Percentiles rank a stretch among this genome's conserved stretches.
These are phyloP conservation scores for Gandaritis pyraliata DNA, from an alignment of 2,888 invertebrate species.

Conservation along the genomic window DNA sequence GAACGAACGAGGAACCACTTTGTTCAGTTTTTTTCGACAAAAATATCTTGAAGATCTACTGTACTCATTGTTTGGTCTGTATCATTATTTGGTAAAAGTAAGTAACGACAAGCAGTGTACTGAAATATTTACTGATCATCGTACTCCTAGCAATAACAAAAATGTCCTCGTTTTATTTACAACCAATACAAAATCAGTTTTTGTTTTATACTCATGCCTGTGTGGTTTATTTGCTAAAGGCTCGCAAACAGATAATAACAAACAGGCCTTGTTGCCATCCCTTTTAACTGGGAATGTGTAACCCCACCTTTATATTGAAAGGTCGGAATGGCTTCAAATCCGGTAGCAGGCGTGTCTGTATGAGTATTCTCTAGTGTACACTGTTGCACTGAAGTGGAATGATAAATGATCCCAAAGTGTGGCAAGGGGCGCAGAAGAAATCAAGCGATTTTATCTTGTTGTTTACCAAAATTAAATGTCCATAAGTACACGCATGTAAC, in stretches of 20 bases:
- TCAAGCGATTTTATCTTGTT: no score
- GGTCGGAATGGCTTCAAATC: conserved; percentile 29
- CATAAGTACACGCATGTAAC: no score
- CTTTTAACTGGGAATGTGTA: conserved; percentile 46
- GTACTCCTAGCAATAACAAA: conserved; percentile 13
- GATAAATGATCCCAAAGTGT: no score
- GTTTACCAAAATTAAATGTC: no score
- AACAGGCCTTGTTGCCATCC: conserved; percentile 65
- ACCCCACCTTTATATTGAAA: conserved; percentile 16
- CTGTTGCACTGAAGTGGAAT: no score
- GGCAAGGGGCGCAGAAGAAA: no score
- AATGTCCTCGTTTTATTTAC: conserved; percentile 29
- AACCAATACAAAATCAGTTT: conserved; percentile 23
- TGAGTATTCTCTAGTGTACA: not conserved
- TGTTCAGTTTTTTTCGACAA: no score
- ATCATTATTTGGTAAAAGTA: no score
- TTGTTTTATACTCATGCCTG: conserved; percentile 28
- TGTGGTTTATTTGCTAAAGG: conserved; percentile 57
- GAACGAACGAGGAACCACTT: no score
- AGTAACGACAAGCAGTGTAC: no score
- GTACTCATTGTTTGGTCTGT: no score
- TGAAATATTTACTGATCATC: not conserved
- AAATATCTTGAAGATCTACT: no score
- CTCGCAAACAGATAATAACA: conserved; percentile 66
- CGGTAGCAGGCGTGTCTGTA: conserved; percentile 19